A percentile compares a stretch with the other conserved stretches of the same genome.
Conservation (phyloP, 2,113 vertebrate genomes). For the Piprites chloris region DNA sequence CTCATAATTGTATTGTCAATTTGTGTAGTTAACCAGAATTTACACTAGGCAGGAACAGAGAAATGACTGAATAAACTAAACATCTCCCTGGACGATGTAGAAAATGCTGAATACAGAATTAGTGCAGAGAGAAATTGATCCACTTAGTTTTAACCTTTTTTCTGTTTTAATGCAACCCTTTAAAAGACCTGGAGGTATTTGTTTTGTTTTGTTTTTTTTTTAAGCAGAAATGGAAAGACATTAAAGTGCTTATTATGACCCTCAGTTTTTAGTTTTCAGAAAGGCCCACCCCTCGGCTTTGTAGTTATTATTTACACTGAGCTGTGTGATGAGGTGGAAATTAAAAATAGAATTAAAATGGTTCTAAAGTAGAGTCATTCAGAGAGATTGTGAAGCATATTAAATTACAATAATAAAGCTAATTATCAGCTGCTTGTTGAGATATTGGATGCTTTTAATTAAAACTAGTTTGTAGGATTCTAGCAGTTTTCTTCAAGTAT, state of each 20-base stretch:
- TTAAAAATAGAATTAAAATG: slow-evolving; percentile 68
- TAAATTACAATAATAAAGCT: slow-evolving; percentile 61
- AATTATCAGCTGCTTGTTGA: slow-evolving; percentile 55
- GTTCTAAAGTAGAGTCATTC: slow-evolving; percentile 31
- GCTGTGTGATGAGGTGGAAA: slow-evolving; percentile 52
- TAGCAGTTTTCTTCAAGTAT: slow-evolving; percentile 23
- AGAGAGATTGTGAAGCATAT: slow-evolving; percentile 47
- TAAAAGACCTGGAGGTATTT: not conserved
- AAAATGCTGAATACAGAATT: slow-evolving; percentile 36
- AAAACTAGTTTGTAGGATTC: slow-evolving; percentile 28
- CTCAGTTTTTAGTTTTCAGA: slow-evolving; percentile 36
- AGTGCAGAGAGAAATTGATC: slow-evolving; percentile 20
- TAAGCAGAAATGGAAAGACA: not conserved
- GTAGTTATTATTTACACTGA: slow-evolving; percentile 45
- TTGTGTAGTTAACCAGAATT: slow-evolving; percentile 27
- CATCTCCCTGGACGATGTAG: not conserved
- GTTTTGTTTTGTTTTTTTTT: not conserved
- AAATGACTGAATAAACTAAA: slow-evolving; percentile 35
- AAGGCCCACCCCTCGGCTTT: slow-evolving; percentile 38
- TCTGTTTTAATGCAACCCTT: not conserved
- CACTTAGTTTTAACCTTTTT: slow-evolving; percentile 6
- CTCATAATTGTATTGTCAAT: slow-evolving; percentile 42
- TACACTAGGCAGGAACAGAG: slow-evolving; percentile 5
- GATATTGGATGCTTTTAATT: slow-evolving; percentile 60
- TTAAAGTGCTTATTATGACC: not conserved